phyloP scores from a whole-genome alignment of 2,888 invertebrate species.

The Rutpela maculata region DNA sequence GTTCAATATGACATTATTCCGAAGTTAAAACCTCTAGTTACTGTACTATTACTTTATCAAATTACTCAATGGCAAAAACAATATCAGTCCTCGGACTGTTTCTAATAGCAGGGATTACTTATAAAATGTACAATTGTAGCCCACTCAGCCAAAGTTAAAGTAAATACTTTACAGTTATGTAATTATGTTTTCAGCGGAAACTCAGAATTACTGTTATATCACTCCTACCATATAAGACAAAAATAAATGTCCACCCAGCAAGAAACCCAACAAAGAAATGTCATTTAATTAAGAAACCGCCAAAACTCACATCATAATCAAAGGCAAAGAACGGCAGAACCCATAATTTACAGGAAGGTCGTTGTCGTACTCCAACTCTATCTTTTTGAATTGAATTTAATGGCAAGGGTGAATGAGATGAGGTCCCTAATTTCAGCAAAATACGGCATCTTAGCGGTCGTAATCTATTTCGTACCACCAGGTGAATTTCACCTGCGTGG shows the following conservation, averaged over 20 bases:
- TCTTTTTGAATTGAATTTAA: conserved; percentile 51
- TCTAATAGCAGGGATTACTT: too few species aligned
- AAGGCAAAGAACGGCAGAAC: conserved; percentile 38
- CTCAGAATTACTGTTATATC: conserved; percentile 27
- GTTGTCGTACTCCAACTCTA: conserved; percentile 38
- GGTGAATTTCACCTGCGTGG: conserved; percentile 66
- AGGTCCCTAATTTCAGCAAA: conserved; percentile 55
- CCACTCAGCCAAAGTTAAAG: not conserved
- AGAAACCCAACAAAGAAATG: conserved; percentile 42
- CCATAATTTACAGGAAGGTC: conserved; percentile 53
- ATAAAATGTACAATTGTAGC: not conserved
- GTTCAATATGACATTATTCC: too few species aligned
- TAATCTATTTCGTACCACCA: conserved; percentile 56
- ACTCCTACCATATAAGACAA: conserved; percentile 31
- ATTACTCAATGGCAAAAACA: too few species aligned
- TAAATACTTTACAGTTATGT: conserved; percentile 13
- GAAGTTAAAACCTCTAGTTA: too few species aligned
- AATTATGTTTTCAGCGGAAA: not conserved
- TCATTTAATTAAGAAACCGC: conserved; percentile 52
- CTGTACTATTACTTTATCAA: too few species aligned
- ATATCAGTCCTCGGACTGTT: too few species aligned
- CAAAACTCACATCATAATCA: conserved; percentile 53
- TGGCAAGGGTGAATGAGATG: conserved; percentile 53
- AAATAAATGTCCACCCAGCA: conserved; percentile 43
- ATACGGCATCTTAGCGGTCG: conserved; percentile 50